Conservation (phyloP, 2,113 vertebrate species). For the Macrotis lagotis region DNA sequence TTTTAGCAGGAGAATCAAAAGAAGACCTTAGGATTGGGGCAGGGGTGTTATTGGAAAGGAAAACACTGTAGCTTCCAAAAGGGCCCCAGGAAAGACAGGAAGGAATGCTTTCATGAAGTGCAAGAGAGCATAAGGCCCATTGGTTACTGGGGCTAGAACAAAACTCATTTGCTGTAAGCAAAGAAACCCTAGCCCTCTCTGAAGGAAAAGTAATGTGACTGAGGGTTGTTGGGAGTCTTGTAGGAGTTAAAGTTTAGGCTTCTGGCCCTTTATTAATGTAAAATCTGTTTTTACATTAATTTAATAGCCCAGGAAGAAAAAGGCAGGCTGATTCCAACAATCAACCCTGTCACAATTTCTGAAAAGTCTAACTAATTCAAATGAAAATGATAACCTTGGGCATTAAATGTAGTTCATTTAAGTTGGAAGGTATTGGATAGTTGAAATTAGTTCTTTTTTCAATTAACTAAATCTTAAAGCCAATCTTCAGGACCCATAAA, state of each 20-base stretch:
- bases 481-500: neutral
- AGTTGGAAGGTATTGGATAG: neutral
- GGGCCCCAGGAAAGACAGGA: neutral
- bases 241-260: neutral
- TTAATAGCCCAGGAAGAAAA: neutral
- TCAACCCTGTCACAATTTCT: neutral
- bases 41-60: neutral
- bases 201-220: neutral
- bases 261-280: neutral
- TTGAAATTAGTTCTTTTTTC: neutral
- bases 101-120: neutral
- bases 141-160: neutral
- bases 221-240: neutral
- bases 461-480: neutral
- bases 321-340: neutral
- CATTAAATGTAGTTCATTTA: neutral
- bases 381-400: neutral
- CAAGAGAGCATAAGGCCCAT: neutral
- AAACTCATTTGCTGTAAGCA: neutral
- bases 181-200: neutral
- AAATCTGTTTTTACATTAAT: neutral
- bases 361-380: neutral
- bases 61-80: neutral
- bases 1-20: neutral
- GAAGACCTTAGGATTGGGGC: neutral